Base-by-base conservation (phyloP, 2,888 invertebrate species). In the Eupithecia vulgata region DNA sequence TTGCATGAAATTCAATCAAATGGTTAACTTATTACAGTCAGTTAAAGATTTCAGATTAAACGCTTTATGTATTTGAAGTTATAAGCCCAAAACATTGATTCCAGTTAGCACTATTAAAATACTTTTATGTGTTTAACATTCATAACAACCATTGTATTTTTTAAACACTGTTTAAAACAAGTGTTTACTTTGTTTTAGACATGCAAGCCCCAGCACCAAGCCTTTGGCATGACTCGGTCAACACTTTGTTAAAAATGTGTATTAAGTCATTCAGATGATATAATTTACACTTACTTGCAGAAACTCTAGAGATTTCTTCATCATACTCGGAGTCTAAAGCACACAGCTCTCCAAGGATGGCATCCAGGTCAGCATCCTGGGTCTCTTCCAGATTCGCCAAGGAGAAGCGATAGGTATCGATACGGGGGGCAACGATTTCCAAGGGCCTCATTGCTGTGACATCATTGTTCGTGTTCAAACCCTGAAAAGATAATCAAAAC, bases 361-460 rank as follows among this genome's bases (percentile, higher is more conserved):
- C 99, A 91, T 99, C 99, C 89, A 99, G 95, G 93, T 99, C 99
- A 68, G 98, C 98, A 92, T 99, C 99, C 88, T 98, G 98, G 34
- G 98, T 98, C 91, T 99, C 99, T 95, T 99, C 98, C 70, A 99
- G 95, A 91, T 98, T 99, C 68, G 98, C 98, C 98, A 98, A 98
- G 70, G 98, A 98, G 92, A 98, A 98, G 84, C 99, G 96, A 92
- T 98, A 98, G 76, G 97, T 97, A 93, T 98, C 98, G 84, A 98
- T 98, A 80, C 98, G 92, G 65, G 97, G 97, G n/a, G 97, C 96
- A 74, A 97, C 96, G 82, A 97, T 96, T 89, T 97, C 97, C 82
- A 96, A 93, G 12, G 96, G 97, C 83, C 96, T 94, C 84, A 96
- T 91, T 40, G 95, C 95, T 37, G 95, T 93, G 69, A 95, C 85